phyloP scores from a whole-genome alignment of 2,888 invertebrate genomes.

The Helleia helle region DNA sequence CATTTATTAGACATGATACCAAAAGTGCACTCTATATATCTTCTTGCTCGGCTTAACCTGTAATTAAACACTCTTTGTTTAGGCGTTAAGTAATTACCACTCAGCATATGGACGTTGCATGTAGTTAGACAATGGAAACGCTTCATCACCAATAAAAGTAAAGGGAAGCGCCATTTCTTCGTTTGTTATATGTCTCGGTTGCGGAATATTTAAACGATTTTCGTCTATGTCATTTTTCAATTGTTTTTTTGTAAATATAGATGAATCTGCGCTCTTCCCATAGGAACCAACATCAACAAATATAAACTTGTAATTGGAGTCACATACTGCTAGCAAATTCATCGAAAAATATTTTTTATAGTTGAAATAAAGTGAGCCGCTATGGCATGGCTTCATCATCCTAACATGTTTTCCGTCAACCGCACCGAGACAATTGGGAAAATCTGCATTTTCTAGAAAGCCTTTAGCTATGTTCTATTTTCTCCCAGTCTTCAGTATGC shows the following conservation, averaged over 20 bases:
- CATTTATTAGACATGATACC: constrained; percentile 7
- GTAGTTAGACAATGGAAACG: constrained; percentile 18
- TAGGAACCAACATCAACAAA: constrained; percentile 21
- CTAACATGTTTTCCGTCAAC: constrained; percentile 18
- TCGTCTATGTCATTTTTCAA: constrained; percentile 10
- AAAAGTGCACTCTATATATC: constrained; percentile 3
- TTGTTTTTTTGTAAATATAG: constrained; percentile 15
- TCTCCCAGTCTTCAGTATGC: neutral
- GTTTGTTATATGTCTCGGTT: constrained; percentile 14
- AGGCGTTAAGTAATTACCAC: constrained; percentile 6
- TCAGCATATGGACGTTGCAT: constrained; percentile 19
- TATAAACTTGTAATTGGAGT: constrained; percentile 20
- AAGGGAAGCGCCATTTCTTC: constrained; percentile 17
- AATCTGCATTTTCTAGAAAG: constrained; percentile 15
- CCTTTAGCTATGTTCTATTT: constrained; percentile 9
- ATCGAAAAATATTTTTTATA: constrained; percentile 20
- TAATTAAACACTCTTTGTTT: constrained; percentile 18
- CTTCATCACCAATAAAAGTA: constrained; percentile 22
- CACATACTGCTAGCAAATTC: constrained; percentile 19
- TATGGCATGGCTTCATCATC: constrained; percentile 16
- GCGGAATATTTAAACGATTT: too few species aligned
- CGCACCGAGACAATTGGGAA: constrained; percentile 19
- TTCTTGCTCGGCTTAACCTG: constrained; percentile 10
- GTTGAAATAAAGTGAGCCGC: constrained; percentile 19
- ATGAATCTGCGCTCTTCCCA: constrained; percentile 17